Conservation (phyloP, 2,888 invertebrate species). For the Physocephala rufipes region DNA sequence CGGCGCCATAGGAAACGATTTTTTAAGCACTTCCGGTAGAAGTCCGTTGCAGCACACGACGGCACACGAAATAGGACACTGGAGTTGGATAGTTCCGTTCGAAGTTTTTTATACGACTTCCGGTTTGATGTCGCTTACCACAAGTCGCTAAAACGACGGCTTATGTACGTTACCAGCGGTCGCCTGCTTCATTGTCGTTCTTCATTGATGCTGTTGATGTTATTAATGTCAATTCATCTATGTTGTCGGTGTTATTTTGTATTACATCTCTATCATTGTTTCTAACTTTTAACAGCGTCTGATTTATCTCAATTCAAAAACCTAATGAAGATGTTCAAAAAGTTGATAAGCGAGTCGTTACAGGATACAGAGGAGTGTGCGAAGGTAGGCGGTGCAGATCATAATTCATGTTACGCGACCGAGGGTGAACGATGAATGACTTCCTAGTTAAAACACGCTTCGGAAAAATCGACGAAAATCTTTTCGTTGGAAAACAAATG, state of each 20-base stretch:
- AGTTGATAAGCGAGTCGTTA: background rate
- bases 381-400: background rate
- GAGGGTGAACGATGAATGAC: background rate
- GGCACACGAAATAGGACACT: background rate
- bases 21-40: constrained; percentile 9
- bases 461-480: background rate
- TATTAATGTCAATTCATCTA: background rate
- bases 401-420: background rate
- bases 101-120: constrained; percentile 10
- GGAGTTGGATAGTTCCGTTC: background rate
- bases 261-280: background rate
- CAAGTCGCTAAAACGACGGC: background rate
- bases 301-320: background rate
- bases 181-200: background rate
- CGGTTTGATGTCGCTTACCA: background rate
- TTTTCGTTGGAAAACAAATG: background rate
- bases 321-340: constrained; percentile 14
- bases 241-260: background rate
- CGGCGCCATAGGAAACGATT: background rate
- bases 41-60: background rate
- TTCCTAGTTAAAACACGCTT: background rate
- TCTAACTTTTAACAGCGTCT: background rate
- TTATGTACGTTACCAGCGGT: background rate
- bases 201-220: background rate
- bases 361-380: background rate